These are phyloP conservation scores for Ichneumon xanthorius DNA, from an alignment of 2,888 invertebrate species.

Conservation along the genomic window DNA sequence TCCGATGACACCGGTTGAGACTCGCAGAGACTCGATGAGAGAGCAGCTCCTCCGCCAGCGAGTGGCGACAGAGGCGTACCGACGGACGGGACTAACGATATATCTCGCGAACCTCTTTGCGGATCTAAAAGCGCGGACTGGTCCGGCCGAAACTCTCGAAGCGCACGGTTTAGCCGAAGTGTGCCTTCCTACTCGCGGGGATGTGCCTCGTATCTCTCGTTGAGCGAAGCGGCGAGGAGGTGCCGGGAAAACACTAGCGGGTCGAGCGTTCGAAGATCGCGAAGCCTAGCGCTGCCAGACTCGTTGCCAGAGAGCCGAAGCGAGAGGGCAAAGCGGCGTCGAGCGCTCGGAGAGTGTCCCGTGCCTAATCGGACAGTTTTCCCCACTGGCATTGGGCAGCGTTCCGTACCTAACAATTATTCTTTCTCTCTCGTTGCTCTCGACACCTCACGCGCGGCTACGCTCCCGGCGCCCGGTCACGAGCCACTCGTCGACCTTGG, in stretches of 20 bases:
- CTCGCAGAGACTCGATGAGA: background rate
- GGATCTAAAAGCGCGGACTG: constrained; percentile 56
- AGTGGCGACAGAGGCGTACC: constrained; percentile 32
- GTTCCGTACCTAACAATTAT: constrained; percentile 55
- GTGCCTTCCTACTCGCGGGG: background rate
- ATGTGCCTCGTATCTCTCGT: constrained; percentile 42
- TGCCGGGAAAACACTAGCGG: background rate
- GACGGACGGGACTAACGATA: constrained; percentile 40
- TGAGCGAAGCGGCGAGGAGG: background rate
- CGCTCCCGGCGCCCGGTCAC: constrained; percentile 23
- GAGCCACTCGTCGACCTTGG: constrained; percentile 34
- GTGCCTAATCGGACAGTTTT: constrained; percentile 50
- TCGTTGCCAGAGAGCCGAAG: constrained; percentile 50
- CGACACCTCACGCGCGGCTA: background rate
- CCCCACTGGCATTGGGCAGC: constrained; percentile 65
- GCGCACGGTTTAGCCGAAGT: constrained; percentile 1
- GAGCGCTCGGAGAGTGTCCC: constrained; percentile 15
- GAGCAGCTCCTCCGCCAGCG: constrained; percentile 15
- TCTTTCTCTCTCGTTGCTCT: constrained; percentile 40
- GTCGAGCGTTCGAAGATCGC: background rate
- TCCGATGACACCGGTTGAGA: constrained; percentile 36
- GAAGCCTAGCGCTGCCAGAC: constrained; percentile 47
- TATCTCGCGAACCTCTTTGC: constrained; percentile 50
- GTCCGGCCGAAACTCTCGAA: constrained; percentile 55
- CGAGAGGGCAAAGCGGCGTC: constrained; percentile 3